Evolutionary conservation across 2,113 vertebrate genomes (phyloP), one percentile per base, ranked within the genome.

Genomic region (Entelurus aequoreus): DNA sequence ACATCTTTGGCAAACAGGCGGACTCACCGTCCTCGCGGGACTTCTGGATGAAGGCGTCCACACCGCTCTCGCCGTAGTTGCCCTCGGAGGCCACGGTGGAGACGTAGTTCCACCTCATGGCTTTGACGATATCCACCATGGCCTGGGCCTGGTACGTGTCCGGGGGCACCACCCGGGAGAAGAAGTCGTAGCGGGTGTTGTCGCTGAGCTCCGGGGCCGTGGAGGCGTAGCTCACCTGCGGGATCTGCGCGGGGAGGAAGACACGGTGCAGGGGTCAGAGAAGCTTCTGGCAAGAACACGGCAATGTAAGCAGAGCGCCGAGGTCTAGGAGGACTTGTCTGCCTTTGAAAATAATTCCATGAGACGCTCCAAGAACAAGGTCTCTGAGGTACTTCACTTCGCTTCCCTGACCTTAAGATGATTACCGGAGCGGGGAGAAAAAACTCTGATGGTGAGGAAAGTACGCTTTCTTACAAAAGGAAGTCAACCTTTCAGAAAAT

Each of bases 181-280:
- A 99, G 88, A 93, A 99, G 88, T 99, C 96, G 13, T 99, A 99
- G 81, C 96, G 94, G 65, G 91, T 97, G 91, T 99, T 98, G 74
- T 99, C 96, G 47, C 96, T 99, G 72, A 99, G 89, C 65, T 99
- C 96, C 12, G 96, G 95, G 68, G 95, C 95, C 65, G 96, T 98
- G 68, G 96, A 98, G 89, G 96, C 96, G 86, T 99, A 99, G 92
- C 96, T 99, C 90, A 99, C 94, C 91, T 99, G 96, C 86, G 96
- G 96, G 86, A 99, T 99, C 96, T 99, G 90, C 55, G 86, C 77
- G 76, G 14, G 83, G 75, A 70, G 42, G 74, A 56, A 49, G 21
- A 35, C 44, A 59, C 51, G 6, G 53, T 54, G 9, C 55, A 6
- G 36, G 60, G 8, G 15, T 55, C 53, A 1, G 52, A 50, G 47